Conservation (phyloP, 2,888 invertebrate species). For the Oscheius sp. region DNA sequence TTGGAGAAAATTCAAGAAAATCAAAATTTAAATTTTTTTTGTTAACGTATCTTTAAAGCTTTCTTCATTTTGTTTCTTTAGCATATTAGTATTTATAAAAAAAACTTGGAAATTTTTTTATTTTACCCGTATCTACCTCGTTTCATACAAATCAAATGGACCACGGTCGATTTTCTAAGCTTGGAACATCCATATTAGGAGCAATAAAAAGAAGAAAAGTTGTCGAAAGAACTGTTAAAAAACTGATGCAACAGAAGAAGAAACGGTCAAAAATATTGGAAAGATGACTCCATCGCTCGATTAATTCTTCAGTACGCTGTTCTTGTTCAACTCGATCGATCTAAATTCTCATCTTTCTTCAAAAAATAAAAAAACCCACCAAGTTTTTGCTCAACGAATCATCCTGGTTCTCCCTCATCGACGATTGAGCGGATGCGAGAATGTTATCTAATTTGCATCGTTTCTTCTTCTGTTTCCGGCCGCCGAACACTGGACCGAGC, state of each 20-base stretch:
- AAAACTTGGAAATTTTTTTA: neutral
- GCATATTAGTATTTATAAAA: too few relatives aligned
- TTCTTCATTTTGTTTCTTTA: too few relatives aligned
- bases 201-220: constrained; percentile 41
- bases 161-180: constrained; percentile 18
- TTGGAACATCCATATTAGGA: constrained; percentile 32
- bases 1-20: too few relatives aligned
- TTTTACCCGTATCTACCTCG: neutral
- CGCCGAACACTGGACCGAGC: constrained; percentile 70
- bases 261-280: constrained; percentile 55
- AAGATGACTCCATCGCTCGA: constrained; percentile 46
- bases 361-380: constrained; percentile 12
- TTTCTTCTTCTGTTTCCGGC: constrained; percentile 30
- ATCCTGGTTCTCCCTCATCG: constrained; percentile 15
- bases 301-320: constrained; percentile 36
- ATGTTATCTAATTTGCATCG: constrained; percentile 17
- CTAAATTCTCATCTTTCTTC: constrained; percentile 21
- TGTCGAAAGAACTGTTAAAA: constrained; percentile 36
- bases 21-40: too few relatives aligned
- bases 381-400: constrained; percentile 36
- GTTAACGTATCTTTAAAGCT: too few relatives aligned
- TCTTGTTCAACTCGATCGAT: constrained; percentile 38
- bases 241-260: constrained; percentile 50
- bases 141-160: neutral
- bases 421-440: neutral